A percentile compares a stretch with the other conserved stretches of the same genome.
Conservation (phyloP, 2,888 invertebrate species). For the Trichogramma dendrolimi region DNA sequence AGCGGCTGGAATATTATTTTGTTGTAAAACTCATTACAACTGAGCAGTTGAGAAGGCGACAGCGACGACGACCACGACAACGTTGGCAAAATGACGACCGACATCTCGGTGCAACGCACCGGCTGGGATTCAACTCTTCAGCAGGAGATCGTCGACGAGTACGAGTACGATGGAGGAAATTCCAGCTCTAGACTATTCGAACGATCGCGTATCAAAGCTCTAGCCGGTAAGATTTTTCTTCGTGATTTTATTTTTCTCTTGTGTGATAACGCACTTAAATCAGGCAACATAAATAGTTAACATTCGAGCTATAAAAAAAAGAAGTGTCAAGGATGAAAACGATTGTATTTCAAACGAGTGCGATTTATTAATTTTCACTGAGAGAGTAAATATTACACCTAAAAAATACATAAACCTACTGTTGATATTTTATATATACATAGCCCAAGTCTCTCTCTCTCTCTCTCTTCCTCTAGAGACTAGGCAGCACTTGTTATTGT, state of each 20-base stretch:
- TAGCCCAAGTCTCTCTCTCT: too few species aligned
- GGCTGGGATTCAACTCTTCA: conserved; percentile 88
- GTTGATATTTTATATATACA: background rate
- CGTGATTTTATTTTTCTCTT: background rate
- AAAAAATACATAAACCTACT: background rate
- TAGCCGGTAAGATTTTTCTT: conserved; percentile 71
- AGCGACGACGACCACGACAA: conserved; percentile 13
- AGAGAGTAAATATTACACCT: background rate
- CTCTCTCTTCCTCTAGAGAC: background rate
- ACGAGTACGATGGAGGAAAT: conserved; percentile 99
- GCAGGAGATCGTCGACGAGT: conserved; percentile 92
- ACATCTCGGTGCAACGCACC: conserved; percentile 87
- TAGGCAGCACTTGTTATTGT: background rate
- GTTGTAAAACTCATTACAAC: too few species aligned
- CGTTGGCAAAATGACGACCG: conserved; percentile 77
- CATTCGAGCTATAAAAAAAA: background rate
- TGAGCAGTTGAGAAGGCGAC: conserved; percentile 7
- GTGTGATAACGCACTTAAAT: background rate
- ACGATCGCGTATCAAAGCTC: conserved; percentile 96
- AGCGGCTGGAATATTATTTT: too few species aligned
- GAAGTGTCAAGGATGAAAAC: background rate
- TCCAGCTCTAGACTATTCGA: conserved; percentile 98
- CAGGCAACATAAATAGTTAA: background rate
- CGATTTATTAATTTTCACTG: conserved; percentile 1
- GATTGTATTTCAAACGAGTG: background rate